Base-by-base conservation (phyloP, 2,888 invertebrate genomes). In the Melolontha melolontha region DNA sequence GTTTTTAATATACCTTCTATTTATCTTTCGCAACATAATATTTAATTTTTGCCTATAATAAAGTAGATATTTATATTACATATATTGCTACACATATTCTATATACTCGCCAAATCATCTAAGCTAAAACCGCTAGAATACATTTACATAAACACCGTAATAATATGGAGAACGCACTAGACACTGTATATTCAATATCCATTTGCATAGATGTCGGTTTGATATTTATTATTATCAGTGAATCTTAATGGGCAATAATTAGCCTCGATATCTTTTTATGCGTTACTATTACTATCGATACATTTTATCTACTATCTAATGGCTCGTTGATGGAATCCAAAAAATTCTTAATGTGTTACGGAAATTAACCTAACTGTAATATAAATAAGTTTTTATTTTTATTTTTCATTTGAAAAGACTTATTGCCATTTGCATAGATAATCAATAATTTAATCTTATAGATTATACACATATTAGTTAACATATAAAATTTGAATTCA, bases 331-430 rank as follows among this genome's bases (percentile, higher is more conserved):
- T 42, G 44, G 59, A 59, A 59, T 59, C 14, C 59, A 34, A 40
- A 44, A 34, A 44, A 59, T 44, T 59, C 59, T 59, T 44, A 59
- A 59, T 59, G 59, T 44, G 47, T 47, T 59, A 59, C 44, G 47
- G 44, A 44, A 59, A 44, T 59, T 59, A 59, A 59, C 59, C 44
- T 44, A 59, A 59, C 44, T 59, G 59, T 59, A 59, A 16, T 59
- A 59, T 59, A 59, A 47, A 59, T 59, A 59, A 59, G 29, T 42
- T 34, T 44, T 59, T 17, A 14, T 29, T 59, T 59, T 59, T 44
- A 59, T 59, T 59, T 42, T 59, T 59, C 42, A 42, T 27, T 59
- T 42, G 44, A 59, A 44, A 59, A 44, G 44, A 59, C 27, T 44
- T 44, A 14, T 29, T 59, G 44, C 44, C 44, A 59, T 59, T 59